These are phyloP conservation scores for Rhogogaster chlorosoma DNA, from an alignment of 2,888 invertebrate species.

Conservation along the genomic window DNA sequence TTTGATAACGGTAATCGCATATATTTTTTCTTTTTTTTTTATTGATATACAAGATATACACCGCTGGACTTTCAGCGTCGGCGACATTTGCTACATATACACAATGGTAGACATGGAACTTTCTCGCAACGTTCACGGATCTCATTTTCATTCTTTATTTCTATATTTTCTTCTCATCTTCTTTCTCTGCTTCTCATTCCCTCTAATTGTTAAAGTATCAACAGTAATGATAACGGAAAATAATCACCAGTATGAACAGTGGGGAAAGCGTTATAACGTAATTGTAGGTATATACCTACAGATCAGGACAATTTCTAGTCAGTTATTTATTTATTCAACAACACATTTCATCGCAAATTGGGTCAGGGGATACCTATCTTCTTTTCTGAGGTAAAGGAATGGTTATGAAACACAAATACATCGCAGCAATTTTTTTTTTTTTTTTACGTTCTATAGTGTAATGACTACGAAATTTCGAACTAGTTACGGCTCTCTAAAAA, in stretches of 20 bases:
- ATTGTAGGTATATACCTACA: constrained; percentile 1
- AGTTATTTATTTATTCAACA: neutral
- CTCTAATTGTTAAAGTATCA: neutral
- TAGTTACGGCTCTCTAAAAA: constrained; percentile 4
- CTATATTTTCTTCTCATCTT: neutral
- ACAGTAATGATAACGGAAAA: constrained; percentile 1
- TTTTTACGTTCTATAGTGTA: neutral
- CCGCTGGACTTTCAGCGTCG: constrained; percentile 64
- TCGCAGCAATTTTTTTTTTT: neutral
- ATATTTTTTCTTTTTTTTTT: constrained; percentile 58
- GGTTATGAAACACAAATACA: neutral
- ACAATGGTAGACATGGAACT: constrained; percentile 41
- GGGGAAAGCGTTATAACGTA: constrained; percentile 22
- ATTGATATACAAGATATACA: constrained; percentile 76
- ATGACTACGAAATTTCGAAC: constrained; percentile 15
- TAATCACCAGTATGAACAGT: constrained; percentile 3
- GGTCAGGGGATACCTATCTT: neutral
- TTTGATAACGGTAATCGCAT: constrained; percentile 69
- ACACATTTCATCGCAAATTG: neutral
- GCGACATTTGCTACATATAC: constrained; percentile 66
- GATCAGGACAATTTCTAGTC: neutral
- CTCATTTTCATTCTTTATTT: neutral
- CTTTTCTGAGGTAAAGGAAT: constrained; percentile 39
- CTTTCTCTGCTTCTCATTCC: neutral
- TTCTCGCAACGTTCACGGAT: constrained; percentile 23